Base-by-base conservation (phyloP, 1,140 invertebrate species). In the Anoplophora glabripennis region DNA sequence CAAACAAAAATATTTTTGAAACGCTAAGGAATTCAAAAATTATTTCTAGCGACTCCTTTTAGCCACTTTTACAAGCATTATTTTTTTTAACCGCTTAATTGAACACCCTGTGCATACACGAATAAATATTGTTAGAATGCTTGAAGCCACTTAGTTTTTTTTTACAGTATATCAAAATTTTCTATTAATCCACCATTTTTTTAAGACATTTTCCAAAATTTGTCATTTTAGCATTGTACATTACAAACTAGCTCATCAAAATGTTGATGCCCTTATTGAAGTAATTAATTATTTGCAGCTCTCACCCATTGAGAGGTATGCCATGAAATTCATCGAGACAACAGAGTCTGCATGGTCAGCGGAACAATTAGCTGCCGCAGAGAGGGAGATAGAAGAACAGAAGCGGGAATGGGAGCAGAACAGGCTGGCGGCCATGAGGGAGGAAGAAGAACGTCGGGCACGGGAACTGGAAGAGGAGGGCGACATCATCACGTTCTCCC, bases 401-500 rank as follows among this genome's bases (percentile, higher is more conserved):
- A 96, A 96, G 77, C 88, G 89, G 64, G 93, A 97, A 71, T 98
- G 96, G 95, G 94, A 98, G 75, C 76, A 90, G 53, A 89, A 90
- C 70, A 85, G 93, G 1, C 77, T 93, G 57, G 86, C 89, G 49
- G 84, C 85, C 0, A 70, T 86, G 68, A 78, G 86, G 49, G 87
- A 89, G 70, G 88, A 93, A 72, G 85, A 92, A 68, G 86, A 89
- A 45, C 80, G 86, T 37, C 78, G 79, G 37, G 80, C 83, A 63
- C 75, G 81, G 8, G 64, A 83, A 67, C 74, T 79, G 9, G 84
- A 86, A 59, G 83, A 86, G 45, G 82, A 85, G 61, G 80, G 81
- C 54, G 84, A 87, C 53, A 75, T 85, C 14, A 73, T 89, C 33
- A 89, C 87, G 1, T 91, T 86, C 68, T 82, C 81, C 14, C 80